Base-by-base conservation (phyloP, 2,797 vertebrate genomes). In the Neosilurus hyrtlii region DNA sequence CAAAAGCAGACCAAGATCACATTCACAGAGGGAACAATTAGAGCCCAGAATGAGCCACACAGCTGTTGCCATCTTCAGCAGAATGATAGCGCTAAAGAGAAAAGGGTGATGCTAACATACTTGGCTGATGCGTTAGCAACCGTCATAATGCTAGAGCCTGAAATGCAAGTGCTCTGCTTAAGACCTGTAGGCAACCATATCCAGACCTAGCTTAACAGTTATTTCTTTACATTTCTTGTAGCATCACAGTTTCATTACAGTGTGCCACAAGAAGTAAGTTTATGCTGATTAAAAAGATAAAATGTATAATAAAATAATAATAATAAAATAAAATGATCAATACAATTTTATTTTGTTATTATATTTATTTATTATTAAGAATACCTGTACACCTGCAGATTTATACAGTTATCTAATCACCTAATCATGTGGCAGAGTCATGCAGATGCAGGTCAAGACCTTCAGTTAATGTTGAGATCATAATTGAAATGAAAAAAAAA, bases 11-110 rank as follows among this genome's bases (percentile, higher is more conserved):
- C 65, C 83, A 82, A 76, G 24, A 75, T 81, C 62, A 81, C 68
- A 83, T 86, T 85, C 87, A 88, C 85, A 85, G 65, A 80, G 73
- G 85, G 68, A 85, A 78, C 85, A 86, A 86, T 88, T 86, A 88
- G 26, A 72, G 81, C 1, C 37, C 52, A 57, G 82, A 79, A 83
- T 68, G 59, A 83, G 79, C 78, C 56, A 16, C 63, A 76, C 83
- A 82, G 85, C 83, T 85, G 85, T 83, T 71, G 62, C 57, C 75
- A 71, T 83, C 67, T 82, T 86, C 79, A 77, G 84, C 85, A 84
- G 71, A 80, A 78, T 30, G 2, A n/a, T 78, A 54, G 72, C 84
- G 81, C 62, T 43, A 9, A 57, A 88, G 68, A 83, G 67, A 82
- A 73, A 24, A 76, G 59, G 56, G 52, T 82, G 72, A 80, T 61